Base-by-base conservation (phyloP, 2,888 invertebrate species). In the Archips crataeganus region DNA sequence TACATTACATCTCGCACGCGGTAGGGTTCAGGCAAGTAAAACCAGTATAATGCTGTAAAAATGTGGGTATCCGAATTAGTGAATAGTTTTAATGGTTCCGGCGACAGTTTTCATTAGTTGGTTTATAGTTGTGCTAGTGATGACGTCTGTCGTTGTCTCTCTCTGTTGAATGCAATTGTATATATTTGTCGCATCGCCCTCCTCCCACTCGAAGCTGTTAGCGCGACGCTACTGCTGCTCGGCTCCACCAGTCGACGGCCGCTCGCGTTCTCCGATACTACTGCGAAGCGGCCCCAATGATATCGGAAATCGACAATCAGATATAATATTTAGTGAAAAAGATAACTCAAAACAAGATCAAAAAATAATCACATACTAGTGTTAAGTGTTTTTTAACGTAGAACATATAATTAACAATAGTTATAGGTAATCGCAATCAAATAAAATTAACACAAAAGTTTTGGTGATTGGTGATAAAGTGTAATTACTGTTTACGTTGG, bases 1-100 rank as follows among this genome's bases (percentile, higher is more conserved):
- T 90, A 87, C 90, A 90, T 92, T 93, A 54, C 54, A 93, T 91
- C 90, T 70, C 89, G 91, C 87, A 90, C 88, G 87, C 89, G 84
- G 87, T 23, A 15, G 54, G 54, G 54, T 54, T 83, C 79, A 80
- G 79, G 82, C 93, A 94, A 92, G 93, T 93, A 92, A 91, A 92
- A 93, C 94, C 88, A 83, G 90, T 93, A 90, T 91, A 87, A 93
- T 78, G 77, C 81, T 83, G 83, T 81, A 76, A 88, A 88, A 88
- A 84, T 88, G 78, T 77, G 84, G 75, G 85, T 75, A 82, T 80
- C 77, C 77, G 69, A 77, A 79, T 79, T 81, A 77, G 79, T 80
- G 77, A 79, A 83, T 81, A 81, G 82, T 83, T 86, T 85, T 83
- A 86, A 87, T 85, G 81, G 82, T 82, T 82, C 82, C 68, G 77